Conservation (phyloP, 2,888 invertebrate genomes). For the Eupithecia exiguata region DNA sequence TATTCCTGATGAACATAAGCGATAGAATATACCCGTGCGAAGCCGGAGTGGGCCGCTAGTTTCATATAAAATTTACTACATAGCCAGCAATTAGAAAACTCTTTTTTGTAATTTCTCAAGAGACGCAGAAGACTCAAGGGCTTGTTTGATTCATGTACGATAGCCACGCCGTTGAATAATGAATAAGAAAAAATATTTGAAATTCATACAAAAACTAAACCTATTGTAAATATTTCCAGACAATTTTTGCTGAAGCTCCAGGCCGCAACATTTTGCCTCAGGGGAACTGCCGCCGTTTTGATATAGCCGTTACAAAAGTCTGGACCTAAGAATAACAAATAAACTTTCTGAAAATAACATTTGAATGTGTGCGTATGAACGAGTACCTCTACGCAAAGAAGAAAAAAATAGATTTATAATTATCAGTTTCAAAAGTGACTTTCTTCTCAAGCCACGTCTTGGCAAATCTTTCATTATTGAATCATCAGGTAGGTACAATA, state of each 20-base stretch:
- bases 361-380: not conserved
- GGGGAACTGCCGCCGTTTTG: constrained; percentile 16
- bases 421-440: too few relatives aligned
- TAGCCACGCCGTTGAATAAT: constrained; percentile 9
- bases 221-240: constrained; percentile 16
- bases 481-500: too few relatives aligned
- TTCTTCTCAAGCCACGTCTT: too few relatives aligned
- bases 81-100: not conserved
- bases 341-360: not conserved
- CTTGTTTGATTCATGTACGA: constrained; percentile 3
- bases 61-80: not conserved
- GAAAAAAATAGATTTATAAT: not conserved
- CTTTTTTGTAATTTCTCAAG: not conserved
- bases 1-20: too few relatives aligned
- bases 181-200: not conserved
- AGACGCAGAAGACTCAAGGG: not conserved
- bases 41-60: too few relatives aligned
- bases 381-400: not conserved
- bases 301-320: constrained; percentile 16
- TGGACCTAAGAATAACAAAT: constrained; percentile 16
- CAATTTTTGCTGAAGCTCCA: constrained; percentile 23
- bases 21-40: too few relatives aligned
- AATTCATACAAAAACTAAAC: not conserved
- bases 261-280: constrained; percentile 14
- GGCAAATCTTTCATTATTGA: too few relatives aligned